These are phyloP conservation scores for Agonopterix arenella DNA, from an alignment of 2,888 invertebrate genomes.

Conservation along the genomic window DNA sequence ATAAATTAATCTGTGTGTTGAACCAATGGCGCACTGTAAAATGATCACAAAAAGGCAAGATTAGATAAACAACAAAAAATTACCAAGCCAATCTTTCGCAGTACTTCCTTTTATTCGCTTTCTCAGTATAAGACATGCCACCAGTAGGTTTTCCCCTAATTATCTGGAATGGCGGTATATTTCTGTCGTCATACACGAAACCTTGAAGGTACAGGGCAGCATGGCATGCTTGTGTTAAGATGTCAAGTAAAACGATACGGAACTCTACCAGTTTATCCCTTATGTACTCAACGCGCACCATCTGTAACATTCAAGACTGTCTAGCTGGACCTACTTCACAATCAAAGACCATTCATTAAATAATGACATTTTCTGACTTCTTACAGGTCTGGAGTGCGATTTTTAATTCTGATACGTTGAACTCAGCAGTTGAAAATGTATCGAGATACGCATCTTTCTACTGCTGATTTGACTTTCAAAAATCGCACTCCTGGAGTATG, in stretches of 20 bases:
- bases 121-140: slow-evolving; percentile 91
- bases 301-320: slow-evolving; percentile 37
- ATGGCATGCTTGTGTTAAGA: slow-evolving; percentile 81
- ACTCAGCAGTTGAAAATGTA: no score
- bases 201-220: slow-evolving; percentile 85
- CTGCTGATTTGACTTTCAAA: no score
- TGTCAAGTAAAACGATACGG: slow-evolving; percentile 58
- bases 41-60: not conserved
- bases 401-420: no score
- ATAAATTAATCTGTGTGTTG: not conserved
- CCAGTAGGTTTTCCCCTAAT: slow-evolving; percentile 78
- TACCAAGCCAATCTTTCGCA: slow-evolving; percentile 88
- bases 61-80: not conserved
- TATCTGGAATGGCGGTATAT: slow-evolving; percentile 61
- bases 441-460: no score
- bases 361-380: no score
- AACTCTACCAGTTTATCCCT: slow-evolving; percentile 46
- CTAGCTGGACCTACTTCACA: no score
- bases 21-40: not conserved
- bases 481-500: no score
- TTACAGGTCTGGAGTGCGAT: no score
- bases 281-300: slow-evolving; percentile 61
- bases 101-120: slow-evolving; percentile 88
- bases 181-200: slow-evolving; percentile 86
- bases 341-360: no score